phyloP scores from a whole-genome alignment of 2,888 invertebrate genomes.

The Drosophila affinis region DNA sequence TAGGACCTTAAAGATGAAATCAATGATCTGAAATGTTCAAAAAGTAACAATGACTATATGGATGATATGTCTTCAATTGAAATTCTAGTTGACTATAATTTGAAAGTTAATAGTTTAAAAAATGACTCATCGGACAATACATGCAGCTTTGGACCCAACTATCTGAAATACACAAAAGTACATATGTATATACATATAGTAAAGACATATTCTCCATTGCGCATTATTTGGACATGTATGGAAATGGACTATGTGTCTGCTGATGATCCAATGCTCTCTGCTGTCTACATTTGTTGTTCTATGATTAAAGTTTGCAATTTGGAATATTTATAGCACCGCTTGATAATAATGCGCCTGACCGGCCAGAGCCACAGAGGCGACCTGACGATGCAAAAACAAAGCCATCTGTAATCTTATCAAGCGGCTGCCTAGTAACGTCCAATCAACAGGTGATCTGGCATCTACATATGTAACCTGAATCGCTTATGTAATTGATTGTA shows the following conservation, averaged over 20 bases:
- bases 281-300: constrained; percentile 17
- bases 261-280: constrained; percentile 27
- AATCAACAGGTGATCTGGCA: constrained; percentile 8
- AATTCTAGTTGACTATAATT: background rate
- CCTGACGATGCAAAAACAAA: constrained; percentile 15
- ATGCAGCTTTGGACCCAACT: background rate
- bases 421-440: background rate
- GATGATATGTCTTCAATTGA: background rate
- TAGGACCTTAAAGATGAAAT: background rate
- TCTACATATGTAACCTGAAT: background rate
- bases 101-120: background rate
- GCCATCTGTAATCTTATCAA: constrained; percentile 23
- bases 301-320: constrained; percentile 25
- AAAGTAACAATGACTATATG: background rate
- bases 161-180: too few species aligned
- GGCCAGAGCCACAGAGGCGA: background rate
- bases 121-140: background rate
- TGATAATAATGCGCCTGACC: constrained; percentile 31
- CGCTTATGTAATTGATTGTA: background rate
- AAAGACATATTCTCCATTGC: background rate
- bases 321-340: constrained; percentile 30
- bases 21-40: background rate
- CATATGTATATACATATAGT: too few species aligned
- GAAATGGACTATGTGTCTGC: background rate
- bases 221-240: background rate